A percentile compares a stretch with the other conserved stretches of the same genome.
Evolutionary conservation across 2,888 invertebrate genomes (phyloP).

Genomic region (Drosophila lutescens): DNA sequence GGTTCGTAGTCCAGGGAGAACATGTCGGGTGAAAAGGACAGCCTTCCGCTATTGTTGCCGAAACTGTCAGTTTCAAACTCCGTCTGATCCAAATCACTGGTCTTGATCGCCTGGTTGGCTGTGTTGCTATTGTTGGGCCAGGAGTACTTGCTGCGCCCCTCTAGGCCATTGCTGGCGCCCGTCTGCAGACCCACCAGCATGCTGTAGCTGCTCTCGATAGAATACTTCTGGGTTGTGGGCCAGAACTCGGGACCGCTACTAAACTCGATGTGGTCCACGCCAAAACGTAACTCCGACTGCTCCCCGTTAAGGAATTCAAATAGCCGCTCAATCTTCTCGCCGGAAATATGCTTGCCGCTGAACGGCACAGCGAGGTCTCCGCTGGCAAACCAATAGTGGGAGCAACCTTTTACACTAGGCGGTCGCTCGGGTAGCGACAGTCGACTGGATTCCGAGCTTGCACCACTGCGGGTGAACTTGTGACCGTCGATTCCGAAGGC

Average conservation of each 20-base stretch:
- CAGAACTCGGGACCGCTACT: conserved; percentile 75
- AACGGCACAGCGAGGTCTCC: conserved; percentile 81
- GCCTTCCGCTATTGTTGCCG: conserved; percentile 64
- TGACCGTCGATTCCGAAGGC: conserved; percentile 82
- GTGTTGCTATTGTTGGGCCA: conserved; percentile 73
- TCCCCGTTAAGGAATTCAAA: conserved; percentile 73
- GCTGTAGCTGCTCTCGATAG: conserved; percentile 81
- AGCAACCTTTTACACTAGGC: conserved; percentile 62
- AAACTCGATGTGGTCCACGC: conserved; percentile 81
- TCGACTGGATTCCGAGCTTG: background rate
- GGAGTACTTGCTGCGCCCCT: conserved; percentile 75
- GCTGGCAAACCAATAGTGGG: conserved; percentile 83
- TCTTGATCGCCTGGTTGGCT: conserved; percentile 65
- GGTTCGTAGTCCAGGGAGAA: conserved; percentile 74
- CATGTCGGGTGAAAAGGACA: conserved; percentile 75
- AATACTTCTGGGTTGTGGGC: conserved; percentile 64
- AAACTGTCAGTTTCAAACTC: conserved; percentile 73
- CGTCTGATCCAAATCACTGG: conserved; percentile 78
- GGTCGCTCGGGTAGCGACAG: conserved; percentile 51
- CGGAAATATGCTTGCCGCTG: conserved; percentile 69
- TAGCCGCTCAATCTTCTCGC: conserved; percentile 72
- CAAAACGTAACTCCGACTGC: conserved; percentile 66
- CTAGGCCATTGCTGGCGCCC: conserved; percentile 70
- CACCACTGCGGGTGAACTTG: conserved; percentile 57
- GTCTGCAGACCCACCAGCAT: conserved; percentile 80